These are phyloP conservation scores for Acanthornis magna DNA, from an alignment of 2,797 vertebrate species.

Conservation along the genomic window DNA sequence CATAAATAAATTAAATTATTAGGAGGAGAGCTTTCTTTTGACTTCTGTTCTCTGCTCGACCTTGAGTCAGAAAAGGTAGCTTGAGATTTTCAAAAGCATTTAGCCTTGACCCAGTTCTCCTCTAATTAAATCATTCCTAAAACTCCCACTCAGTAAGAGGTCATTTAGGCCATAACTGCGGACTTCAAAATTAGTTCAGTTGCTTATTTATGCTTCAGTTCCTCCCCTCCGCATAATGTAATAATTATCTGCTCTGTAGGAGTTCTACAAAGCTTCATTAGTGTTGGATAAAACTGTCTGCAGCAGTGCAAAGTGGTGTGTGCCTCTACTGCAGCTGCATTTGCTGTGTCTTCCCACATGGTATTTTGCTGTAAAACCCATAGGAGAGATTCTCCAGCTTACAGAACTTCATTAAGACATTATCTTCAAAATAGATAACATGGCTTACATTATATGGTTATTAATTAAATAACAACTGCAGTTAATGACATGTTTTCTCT, in stretches of 20 bases:
- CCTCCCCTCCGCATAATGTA: slow-evolving; percentile 9
- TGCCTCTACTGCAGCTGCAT: not conserved
- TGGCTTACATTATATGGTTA: not conserved
- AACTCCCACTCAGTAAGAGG: slow-evolving; percentile 31
- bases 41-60: not conserved
- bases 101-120: slow-evolving; percentile 46
- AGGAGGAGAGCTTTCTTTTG: not conserved
- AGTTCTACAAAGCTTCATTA: slow-evolving; percentile 22
- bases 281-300: not conserved
- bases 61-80: not conserved
- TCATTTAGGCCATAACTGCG: not conserved
- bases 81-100: slow-evolving; percentile 11
- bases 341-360: not conserved
- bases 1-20: not conserved
- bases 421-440: not conserved
- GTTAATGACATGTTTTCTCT: not conserved
- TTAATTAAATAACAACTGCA: not conserved
- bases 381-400: not conserved
- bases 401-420: not conserved
- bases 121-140: slow-evolving; percentile 47
- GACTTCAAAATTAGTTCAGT: slow-evolving; percentile 47
- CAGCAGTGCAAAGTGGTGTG: not conserved
- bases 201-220: slow-evolving; percentile 54
- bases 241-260: slow-evolving; percentile 43
- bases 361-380: not conserved